Conservation (phyloP, 2,113 vertebrate genomes). For the Antechinus flavipes region DNA sequence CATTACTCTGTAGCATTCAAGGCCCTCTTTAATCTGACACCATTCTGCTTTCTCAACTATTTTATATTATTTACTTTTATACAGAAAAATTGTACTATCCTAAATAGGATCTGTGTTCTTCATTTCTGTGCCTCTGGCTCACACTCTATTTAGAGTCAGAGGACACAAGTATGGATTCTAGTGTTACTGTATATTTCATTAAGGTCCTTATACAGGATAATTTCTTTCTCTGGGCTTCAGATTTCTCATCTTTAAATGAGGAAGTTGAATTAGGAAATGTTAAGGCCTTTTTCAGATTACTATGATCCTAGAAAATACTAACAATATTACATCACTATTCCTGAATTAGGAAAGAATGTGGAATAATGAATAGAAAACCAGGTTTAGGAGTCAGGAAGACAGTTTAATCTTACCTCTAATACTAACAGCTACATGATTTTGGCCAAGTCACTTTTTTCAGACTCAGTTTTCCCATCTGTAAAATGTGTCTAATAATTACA, state of each 20-base stretch:
- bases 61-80: no score
- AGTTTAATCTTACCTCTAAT: not conserved
- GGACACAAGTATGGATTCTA: no score
- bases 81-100: no score
- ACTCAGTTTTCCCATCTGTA: not conserved
- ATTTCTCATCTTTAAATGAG: not conserved
- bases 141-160: not conserved
- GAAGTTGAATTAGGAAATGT: not conserved
- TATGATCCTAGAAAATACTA: not conserved
- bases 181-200: no score
- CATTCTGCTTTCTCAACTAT: no score
- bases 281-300: not conserved
- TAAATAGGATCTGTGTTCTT: no score
- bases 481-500: not conserved
- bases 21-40: no score
- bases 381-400: not conserved
- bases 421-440: not conserved
- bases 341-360: not conserved
- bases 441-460: not conserved
- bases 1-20: no score
- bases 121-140: no score
- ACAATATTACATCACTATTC: not conserved
- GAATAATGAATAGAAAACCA: no score
- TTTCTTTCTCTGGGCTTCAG: no score
- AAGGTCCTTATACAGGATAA: no score